These are phyloP conservation scores for Typhlichthys subterraneus DNA, from an alignment of 2,797 vertebrate genomes.

Conservation along the genomic window DNA sequence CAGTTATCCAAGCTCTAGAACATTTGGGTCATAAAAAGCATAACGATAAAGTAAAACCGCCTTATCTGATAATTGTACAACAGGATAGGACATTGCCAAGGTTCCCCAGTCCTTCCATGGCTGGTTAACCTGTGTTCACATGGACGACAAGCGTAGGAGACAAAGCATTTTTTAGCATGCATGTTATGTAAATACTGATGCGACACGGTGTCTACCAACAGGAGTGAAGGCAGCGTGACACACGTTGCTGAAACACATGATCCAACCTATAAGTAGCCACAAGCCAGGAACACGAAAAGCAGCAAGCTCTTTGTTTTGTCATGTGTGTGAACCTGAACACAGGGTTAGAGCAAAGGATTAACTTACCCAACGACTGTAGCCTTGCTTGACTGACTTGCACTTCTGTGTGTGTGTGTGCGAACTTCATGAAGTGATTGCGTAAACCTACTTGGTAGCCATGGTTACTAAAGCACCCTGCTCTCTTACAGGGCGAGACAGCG, in stretches of 20 bases:
- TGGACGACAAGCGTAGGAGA: too few relatives aligned
- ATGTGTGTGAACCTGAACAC: neutral
- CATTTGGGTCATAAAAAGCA: too few relatives aligned
- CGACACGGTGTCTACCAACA: too few relatives aligned
- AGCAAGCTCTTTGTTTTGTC: too few relatives aligned
- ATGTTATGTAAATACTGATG: too few relatives aligned
- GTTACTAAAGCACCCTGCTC: conserved; percentile 16
- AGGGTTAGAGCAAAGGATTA: conserved; percentile 7
- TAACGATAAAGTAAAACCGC: too few relatives aligned
- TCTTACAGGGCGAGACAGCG: conserved; percentile 91
- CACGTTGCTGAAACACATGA: too few relatives aligned
- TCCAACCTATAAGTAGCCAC: too few relatives aligned
- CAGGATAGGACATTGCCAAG: neutral
- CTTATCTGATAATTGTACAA: neutral
- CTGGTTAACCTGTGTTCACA: too few relatives aligned
- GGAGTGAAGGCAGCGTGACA: too few relatives aligned
- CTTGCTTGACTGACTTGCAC: conserved; percentile 27
- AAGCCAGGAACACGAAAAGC: too few relatives aligned
- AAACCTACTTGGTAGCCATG: neutral
- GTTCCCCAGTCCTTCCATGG: conserved; percentile 7
- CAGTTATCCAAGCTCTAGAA: neutral
- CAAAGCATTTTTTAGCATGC: too few relatives aligned
- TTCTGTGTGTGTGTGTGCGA: conserved; percentile 44
- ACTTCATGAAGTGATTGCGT: conserved; percentile 13
- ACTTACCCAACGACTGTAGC: conserved; percentile 11